A percentile compares a stretch with the other conserved stretches of the same genome.
Conservation (phyloP, 2,888 invertebrate species). For the Thereva unica region DNA sequence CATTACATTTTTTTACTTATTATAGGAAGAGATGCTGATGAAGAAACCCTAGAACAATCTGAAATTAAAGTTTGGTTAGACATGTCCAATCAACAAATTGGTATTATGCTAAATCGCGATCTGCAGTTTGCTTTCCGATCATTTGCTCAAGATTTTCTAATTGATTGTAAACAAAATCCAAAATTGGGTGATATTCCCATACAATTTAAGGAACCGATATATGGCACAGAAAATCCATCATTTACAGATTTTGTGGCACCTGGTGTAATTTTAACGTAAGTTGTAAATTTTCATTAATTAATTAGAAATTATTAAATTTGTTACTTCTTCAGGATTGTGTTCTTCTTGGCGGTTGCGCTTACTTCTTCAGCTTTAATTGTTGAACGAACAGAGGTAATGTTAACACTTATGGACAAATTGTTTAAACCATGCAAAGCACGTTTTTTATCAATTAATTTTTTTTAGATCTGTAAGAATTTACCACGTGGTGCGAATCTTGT, state of each 20-base stretch:
- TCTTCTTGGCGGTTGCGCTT: slow-evolving; percentile 92
- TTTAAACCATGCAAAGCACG: neutral
- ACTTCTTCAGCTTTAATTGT: slow-evolving; percentile 91
- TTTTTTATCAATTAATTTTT: too few species aligned
- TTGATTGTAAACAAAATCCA: slow-evolving; percentile 77
- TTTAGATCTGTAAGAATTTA: too few species aligned
- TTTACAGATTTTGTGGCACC: slow-evolving; percentile 97
- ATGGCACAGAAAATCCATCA: slow-evolving; percentile 85
- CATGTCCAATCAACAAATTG: slow-evolving; percentile 95
- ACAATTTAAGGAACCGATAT: slow-evolving; percentile 86
- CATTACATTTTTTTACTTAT: neutral
- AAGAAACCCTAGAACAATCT: slow-evolving; percentile 83
- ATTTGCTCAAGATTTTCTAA: slow-evolving; percentile 76
- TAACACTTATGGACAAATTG: slow-evolving; percentile 4
- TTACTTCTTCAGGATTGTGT: slow-evolving; percentile 77
- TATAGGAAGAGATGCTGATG: slow-evolving; percentile 75
- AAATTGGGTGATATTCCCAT: slow-evolving; percentile 87
- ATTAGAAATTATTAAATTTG: slow-evolving; percentile 24
- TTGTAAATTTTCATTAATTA: slow-evolving; percentile 43
- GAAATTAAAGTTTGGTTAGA: slow-evolving; percentile 89
- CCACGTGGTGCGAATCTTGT: too few species aligned
- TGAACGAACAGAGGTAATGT: slow-evolving; percentile 75
- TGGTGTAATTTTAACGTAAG: slow-evolving; percentile 91
- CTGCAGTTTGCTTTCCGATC: slow-evolving; percentile 84
- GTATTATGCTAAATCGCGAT: slow-evolving; percentile 83